These are phyloP conservation scores for Empidonax alnorum DNA, from an alignment of 2,113 vertebrate genomes.

Conservation along the genomic window DNA sequence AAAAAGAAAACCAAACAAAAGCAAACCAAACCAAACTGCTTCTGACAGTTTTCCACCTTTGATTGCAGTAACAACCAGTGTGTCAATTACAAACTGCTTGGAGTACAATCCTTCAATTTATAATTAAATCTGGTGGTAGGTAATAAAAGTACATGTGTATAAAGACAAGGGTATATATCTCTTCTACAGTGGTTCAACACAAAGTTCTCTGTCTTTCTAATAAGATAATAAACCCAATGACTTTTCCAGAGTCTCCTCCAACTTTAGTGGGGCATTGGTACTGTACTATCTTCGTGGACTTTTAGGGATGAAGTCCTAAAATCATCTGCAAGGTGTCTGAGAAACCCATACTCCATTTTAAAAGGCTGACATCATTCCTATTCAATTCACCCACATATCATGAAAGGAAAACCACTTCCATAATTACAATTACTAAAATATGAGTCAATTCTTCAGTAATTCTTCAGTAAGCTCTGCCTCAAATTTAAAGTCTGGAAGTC, in stretches of 20 bases:
- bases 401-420: neutral
- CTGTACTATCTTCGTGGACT: neutral
- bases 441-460: neutral
- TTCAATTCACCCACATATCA: neutral
- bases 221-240: neutral
- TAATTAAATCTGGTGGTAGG: neutral
- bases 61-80: neutral
- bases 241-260: neutral
- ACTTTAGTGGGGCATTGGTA: neutral
- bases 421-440: neutral
- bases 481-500: neutral
- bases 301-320: neutral
- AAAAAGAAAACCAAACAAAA: neutral
- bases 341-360: neutral
- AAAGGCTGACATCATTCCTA: neutral
- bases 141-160: neutral
- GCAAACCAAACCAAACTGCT: neutral
- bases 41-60: neutral
- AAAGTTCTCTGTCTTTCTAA: neutral
- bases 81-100: neutral
- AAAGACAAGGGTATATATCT: neutral
- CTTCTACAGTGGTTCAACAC: neutral
- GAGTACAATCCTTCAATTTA: neutral
- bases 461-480: neutral
- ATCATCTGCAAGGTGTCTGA: neutral